These are phyloP conservation scores for Eudemis profundana DNA, from an alignment of 2,888 invertebrate genomes.

Conservation along the genomic window DNA sequence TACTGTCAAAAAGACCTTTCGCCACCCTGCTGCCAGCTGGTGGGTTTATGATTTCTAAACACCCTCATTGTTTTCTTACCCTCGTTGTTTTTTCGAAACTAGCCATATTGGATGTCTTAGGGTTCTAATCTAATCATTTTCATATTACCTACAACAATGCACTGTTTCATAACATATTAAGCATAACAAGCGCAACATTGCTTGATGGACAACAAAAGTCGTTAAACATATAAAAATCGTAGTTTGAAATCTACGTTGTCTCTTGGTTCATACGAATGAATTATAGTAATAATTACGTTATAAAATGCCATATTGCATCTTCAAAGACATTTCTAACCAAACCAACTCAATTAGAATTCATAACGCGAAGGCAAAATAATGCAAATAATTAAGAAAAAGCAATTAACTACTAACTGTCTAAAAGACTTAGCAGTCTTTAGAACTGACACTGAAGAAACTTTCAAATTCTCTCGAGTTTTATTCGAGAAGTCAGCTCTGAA, in stretches of 20 bases:
- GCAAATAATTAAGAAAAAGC: conserved; percentile 6
- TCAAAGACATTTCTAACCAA: neutral
- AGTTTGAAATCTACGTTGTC: too few relatives aligned
- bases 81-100: neutral
- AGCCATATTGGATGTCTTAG: neutral
- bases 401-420: conserved; percentile 7
- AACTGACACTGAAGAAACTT: conserved; percentile 12
- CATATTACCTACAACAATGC: too few relatives aligned
- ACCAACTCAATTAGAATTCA: conserved; percentile 4
- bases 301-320: neutral
- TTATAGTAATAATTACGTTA: too few relatives aligned
- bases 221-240: too few relatives aligned
- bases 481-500: conserved; percentile 8
- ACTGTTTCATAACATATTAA: too few relatives aligned
- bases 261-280: too few relatives aligned
- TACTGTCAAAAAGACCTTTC: too few relatives aligned
- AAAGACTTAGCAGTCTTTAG: conserved; percentile 29
- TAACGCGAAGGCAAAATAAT: conserved; percentile 11
- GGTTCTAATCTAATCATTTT: too few relatives aligned
- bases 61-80: neutral
- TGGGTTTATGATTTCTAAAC: too few relatives aligned
- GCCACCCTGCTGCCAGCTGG: too few relatives aligned
- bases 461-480: conserved; percentile 13
- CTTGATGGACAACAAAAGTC: too few relatives aligned
- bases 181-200: too few relatives aligned